These are phyloP conservation scores for Azorinus chamasolen DNA, from an alignment of 2,888 invertebrate species.

Conservation along the genomic window DNA sequence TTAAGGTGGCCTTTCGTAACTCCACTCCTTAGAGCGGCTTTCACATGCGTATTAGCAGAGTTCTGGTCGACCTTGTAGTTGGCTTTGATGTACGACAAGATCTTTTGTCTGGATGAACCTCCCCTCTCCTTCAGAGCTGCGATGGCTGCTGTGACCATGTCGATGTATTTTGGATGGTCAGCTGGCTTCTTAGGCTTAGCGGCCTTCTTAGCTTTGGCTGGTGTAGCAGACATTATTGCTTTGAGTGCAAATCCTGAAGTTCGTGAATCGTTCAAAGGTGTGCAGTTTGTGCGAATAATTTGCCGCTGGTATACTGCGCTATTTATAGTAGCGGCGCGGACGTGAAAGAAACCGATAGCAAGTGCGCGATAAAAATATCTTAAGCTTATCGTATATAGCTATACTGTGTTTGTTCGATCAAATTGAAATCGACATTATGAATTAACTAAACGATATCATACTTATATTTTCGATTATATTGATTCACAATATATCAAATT, in stretches of 20 bases:
- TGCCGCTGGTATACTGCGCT: background rate
- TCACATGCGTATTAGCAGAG: slow-evolving; percentile 85
- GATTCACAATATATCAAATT: slow-evolving; percentile 46
- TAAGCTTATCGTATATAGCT: slow-evolving; percentile 35
- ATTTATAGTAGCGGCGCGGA: slow-evolving; percentile 68
- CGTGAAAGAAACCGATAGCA: slow-evolving; percentile 69
- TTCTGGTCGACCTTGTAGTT: slow-evolving; percentile 86
- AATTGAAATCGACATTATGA: slow-evolving; percentile 31
- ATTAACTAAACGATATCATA: background rate
- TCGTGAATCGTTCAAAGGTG: background rate
- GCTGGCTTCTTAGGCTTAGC: slow-evolving; percentile 81
- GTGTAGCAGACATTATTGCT: slow-evolving; percentile 34
- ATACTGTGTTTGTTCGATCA: slow-evolving; percentile 68
- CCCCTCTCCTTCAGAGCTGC: slow-evolving; percentile 85
- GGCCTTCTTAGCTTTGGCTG: slow-evolving; percentile 69
- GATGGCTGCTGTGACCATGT: slow-evolving; percentile 87
- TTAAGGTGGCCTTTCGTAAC: slow-evolving; percentile 85
- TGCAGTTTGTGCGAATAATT: background rate
- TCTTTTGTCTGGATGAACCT: slow-evolving; percentile 87
- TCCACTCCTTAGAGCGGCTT: slow-evolving; percentile 85
- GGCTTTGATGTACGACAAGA: slow-evolving; percentile 86
- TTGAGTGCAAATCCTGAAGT: background rate
- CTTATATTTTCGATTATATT: background rate
- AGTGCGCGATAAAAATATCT: slow-evolving; percentile 56
- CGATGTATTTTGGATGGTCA: slow-evolving; percentile 84